Base-by-base conservation (phyloP, 2,113 vertebrate species). In the Pavo muticus region DNA sequence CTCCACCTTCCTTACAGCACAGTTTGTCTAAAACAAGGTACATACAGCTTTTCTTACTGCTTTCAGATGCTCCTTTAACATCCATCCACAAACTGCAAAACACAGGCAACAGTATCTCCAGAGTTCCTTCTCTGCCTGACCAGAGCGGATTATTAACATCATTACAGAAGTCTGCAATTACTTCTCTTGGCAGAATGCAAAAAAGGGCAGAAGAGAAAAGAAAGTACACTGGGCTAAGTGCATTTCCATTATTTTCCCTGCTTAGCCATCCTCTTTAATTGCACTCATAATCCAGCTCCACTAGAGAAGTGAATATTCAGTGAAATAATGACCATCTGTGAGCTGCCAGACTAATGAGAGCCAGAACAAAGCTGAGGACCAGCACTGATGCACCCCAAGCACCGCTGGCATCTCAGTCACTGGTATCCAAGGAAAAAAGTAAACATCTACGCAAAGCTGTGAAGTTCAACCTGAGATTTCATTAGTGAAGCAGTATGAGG, bases 61-160 rank as follows among this genome's bases (percentile, higher is more conserved):
- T 73, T 92, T 84, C 57, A 75, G 39, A 44, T 37, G 14, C 10
- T 59, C 35, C 13, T 75, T 75, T 40, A 78, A 70, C n/a, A 59
- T 21, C 23, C 48, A 85, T 24, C 50, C 72, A 72, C 18, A 14
- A 84, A 80, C 45, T 29, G 18, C 57, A 54, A 64, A 74, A 75
- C 32, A 35, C 16, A 24, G 63, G 19, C 52, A 75, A 57, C 65
- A 82, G 74, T 52, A 89, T 56, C 77, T 72, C 86, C 48, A 54
- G 18, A 73, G 18, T n/a, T 39, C 44, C 64, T 84, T 42, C 76
- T 67, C 70, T 20, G 67, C 32, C 52, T 64, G 47, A 42, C 14
- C 73, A 56, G 19, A 13, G 7, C 52, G 61, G 56, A 84, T 84
- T 84, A 91, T 47, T 57, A 87, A 92, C 60, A 14, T 45, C 61